phyloP scores from a whole-genome alignment of 2,113 vertebrate species.

The Acrocephalus arundinaceus region DNA sequence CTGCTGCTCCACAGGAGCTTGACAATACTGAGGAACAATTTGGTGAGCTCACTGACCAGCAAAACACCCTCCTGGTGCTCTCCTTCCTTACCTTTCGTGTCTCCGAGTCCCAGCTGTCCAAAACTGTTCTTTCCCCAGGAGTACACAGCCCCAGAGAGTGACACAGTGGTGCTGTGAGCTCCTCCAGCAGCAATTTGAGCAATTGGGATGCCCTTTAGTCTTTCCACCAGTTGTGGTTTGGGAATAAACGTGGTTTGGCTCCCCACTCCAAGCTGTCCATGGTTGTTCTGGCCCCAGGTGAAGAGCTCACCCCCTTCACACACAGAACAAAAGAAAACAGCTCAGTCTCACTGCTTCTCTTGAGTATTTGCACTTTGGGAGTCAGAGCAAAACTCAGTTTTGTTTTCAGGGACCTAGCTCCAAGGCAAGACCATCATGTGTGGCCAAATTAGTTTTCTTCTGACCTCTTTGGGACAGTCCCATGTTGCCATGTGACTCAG shows the following conservation, averaged over 20 bases:
- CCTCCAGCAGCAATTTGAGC: constrained; percentile 87
- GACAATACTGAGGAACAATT: not conserved
- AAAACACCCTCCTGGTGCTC: not conserved
- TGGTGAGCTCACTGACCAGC: not conserved
- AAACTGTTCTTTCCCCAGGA: constrained; percentile 90
- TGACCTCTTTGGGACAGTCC: not conserved
- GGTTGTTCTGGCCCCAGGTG: constrained; percentile 85
- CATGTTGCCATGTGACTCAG: not conserved
- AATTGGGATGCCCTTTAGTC: constrained; percentile 82
- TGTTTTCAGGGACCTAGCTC: not conserved
- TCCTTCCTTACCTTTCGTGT: constrained; percentile 77
- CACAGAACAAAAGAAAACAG: not conserved
- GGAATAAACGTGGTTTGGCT: constrained; percentile 45
- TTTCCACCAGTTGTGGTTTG: constrained; percentile 78
- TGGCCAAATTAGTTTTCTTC: not conserved
- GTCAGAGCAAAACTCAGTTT: not conserved
- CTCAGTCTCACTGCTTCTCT: not conserved
- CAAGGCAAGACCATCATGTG: not conserved
- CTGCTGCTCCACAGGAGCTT: not conserved
- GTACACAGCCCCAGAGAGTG: constrained; percentile 87
- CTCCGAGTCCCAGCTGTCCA: constrained; percentile 91
- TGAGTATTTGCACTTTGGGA: not conserved
- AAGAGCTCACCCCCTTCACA: constrained; percentile 86
- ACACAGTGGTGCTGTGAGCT: constrained; percentile 85
- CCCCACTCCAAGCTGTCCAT: constrained; percentile 86